Percentiles rank a stretch among this genome's conserved stretches.
These are phyloP conservation scores for Gambusia yucatana DNA, from an alignment of 2,797 vertebrate species.

Conservation along the genomic window DNA sequence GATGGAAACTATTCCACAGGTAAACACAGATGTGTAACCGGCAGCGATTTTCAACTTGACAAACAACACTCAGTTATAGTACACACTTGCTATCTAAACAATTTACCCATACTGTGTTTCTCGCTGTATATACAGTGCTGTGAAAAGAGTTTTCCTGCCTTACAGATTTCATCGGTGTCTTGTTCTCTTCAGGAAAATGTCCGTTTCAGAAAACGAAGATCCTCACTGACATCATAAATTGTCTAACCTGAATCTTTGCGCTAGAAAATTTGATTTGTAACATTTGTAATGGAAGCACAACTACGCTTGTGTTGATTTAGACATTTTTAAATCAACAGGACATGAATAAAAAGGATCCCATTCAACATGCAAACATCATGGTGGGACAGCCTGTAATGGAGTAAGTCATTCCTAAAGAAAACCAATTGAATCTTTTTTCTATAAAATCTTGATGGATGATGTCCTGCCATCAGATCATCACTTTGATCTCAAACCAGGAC, in stretches of 20 bases:
- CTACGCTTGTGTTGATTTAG: no score
- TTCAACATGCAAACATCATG: no score
- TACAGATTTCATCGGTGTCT: neutral
- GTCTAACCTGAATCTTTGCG: neutral
- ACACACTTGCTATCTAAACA: neutral
- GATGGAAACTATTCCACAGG: constrained; percentile 6
- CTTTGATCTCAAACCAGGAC: neutral
- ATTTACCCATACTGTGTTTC: neutral
- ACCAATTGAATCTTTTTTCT: neutral
- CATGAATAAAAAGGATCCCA: neutral
- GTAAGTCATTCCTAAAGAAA: no score
- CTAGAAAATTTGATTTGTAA: no score
- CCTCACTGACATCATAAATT: neutral
- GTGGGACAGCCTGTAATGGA: no score
- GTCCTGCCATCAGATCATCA: neutral
- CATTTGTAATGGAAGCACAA: no score
- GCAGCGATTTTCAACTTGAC: neutral
- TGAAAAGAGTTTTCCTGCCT: neutral
- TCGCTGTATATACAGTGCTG: neutral
- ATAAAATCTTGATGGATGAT: neutral
- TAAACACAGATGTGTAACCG: neutral
- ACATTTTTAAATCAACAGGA: neutral
- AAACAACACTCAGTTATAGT: neutral
- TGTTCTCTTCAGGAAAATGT: neutral
- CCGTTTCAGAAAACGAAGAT: neutral